phyloP scores from a whole-genome alignment of 2,888 invertebrate species.

The Lathronympha strigana region DNA sequence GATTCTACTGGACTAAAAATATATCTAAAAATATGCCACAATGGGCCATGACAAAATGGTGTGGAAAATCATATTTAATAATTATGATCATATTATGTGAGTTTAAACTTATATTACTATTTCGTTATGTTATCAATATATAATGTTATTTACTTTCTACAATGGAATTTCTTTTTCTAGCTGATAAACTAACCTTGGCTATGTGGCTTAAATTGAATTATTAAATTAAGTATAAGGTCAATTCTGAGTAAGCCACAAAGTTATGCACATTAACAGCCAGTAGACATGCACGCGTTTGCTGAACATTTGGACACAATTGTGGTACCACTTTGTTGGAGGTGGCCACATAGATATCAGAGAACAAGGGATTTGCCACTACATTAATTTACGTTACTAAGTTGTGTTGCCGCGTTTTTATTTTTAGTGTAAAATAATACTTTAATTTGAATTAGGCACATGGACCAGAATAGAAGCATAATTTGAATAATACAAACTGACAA shows the following conservation, averaged over 20 bases:
- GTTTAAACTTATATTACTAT: not conserved
- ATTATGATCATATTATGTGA: not conserved
- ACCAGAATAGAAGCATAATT: too few species aligned
- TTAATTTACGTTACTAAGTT: not conserved
- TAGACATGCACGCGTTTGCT: not conserved
- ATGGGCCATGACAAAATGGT: not conserved
- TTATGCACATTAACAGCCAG: not conserved
- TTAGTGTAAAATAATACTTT: too few species aligned
- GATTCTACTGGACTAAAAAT: not conserved
- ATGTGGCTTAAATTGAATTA: slow-evolving; percentile 8
- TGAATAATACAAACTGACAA: too few species aligned
- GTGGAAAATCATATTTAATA: not conserved
- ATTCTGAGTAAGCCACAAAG: slow-evolving; percentile 3
- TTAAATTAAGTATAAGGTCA: too few species aligned
- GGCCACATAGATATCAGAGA: not conserved
- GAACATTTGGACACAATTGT: not conserved
- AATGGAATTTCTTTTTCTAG: slow-evolving; percentile 6
- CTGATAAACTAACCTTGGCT: slow-evolving; percentile 1
- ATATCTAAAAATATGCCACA: not conserved
- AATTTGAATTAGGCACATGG: too few species aligned
- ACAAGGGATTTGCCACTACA: not conserved
- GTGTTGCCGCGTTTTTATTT: not conserved
- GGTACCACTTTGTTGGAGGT: not conserved
- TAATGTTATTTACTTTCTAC: slow-evolving; percentile 11
- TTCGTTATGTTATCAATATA: slow-evolving; percentile 7